Percentiles rank a stretch among this genome's conserved stretches.
These are phyloP conservation scores for Chrysotoxum bicinctum DNA, from an alignment of 2,888 invertebrate genomes.

Conservation along the genomic window DNA sequence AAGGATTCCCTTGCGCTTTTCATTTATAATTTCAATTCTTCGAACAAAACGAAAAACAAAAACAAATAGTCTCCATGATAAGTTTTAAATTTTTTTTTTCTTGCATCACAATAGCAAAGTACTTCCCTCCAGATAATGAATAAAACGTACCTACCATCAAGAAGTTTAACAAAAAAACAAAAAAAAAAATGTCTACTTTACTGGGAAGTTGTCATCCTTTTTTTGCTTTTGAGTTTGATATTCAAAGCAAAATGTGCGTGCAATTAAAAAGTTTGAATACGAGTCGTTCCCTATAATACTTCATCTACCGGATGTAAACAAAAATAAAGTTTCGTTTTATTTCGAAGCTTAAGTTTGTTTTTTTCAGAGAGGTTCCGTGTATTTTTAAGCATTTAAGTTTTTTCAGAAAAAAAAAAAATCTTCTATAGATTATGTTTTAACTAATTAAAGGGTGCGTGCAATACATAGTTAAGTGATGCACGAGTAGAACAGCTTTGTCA, in stretches of 20 bases:
- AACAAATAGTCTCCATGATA: not conserved
- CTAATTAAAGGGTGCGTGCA: no score
- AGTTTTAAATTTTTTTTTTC: not conserved
- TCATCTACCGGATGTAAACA: not conserved
- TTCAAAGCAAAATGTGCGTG: conserved; percentile 1
- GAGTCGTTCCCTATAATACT: not conserved
- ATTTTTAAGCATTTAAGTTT: not conserved
- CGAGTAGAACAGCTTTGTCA: no score
- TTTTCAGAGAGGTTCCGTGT: not conserved
- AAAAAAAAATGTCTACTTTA: not conserved
- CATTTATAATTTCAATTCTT: not conserved
- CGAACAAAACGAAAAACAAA: not conserved
- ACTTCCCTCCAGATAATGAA: not conserved
- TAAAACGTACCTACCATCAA: not conserved
- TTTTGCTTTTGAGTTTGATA: conserved; percentile 2
- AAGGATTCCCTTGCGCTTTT: not conserved
- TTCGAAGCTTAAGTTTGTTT: not conserved
- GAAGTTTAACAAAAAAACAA: not conserved
- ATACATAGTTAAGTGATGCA: no score
- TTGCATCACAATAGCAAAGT: not conserved
- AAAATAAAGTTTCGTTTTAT: not conserved
- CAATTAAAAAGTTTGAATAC: conserved; percentile 2
- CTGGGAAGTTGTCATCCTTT: not conserved
- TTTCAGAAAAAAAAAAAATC: not conserved
- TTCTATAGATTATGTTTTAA: no score